Base-by-base conservation (phyloP, 2,797 vertebrate genomes). In the Pagetopsis macropterus region DNA sequence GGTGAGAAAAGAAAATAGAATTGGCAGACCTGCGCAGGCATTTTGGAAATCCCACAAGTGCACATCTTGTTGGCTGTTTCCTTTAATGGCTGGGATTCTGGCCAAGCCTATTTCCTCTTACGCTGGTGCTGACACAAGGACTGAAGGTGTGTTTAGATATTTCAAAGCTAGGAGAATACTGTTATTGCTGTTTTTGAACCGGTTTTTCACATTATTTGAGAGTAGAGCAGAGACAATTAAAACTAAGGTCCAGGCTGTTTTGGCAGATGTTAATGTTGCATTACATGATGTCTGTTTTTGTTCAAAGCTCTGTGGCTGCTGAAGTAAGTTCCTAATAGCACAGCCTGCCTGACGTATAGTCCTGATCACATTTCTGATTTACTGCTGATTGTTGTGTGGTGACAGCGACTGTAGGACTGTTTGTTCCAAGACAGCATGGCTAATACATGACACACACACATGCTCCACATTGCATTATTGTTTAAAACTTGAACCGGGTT, bases 221-320 rank as follows among this genome's bases (percentile, higher is more conserved):
- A 27, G 45, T 44, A 41, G 14, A 54, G 14, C 16, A 31, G n/a
- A 52, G 17, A 31, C 40, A 31, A 63, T 37, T 10, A 19, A 55
- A 16, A 8, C 21, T 2, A 55, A 33, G 16, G 3, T 40, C 8
- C 4, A 46, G 16, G 3, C 45, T 58, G 55, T 75, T 37, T 31
- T 31, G 51, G 54, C 75, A 86, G 84, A 86, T 87, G 78, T 78
- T 72, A 57, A 60, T 45, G 78, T 72, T 76, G 59, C 65, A 40
- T 83, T 67, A 54, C 62, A 75, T 72, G 57, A 74, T 44, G 69
- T 81, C 66, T 76, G 66, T 66, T 72, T 72, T 70, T 27, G 69
- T 75, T 85, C 76, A 59, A 72, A 40, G 51, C 56, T 4, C 66
- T 67, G 76, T 15, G 48, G 65, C 46, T 82, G 67, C 72, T 64